phyloP scores from a whole-genome alignment of 2,888 invertebrate genomes.

The Geotrupes spiniger region DNA sequence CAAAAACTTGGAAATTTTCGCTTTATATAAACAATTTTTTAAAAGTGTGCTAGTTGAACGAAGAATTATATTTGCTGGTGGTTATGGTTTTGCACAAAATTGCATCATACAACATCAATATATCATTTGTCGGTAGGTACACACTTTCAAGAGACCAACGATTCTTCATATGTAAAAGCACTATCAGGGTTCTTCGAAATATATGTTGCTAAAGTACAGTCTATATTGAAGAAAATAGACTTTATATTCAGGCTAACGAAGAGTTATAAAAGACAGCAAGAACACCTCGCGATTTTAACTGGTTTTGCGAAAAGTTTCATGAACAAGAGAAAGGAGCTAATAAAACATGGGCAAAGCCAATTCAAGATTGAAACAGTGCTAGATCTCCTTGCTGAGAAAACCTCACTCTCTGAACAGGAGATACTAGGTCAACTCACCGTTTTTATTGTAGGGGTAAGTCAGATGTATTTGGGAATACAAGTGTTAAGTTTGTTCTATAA shows the following conservation, averaged over 20 bases:
- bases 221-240: slow-evolving; percentile 22
- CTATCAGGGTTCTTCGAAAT: slow-evolving; percentile 18
- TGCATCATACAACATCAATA: no score
- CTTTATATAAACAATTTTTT: no score
- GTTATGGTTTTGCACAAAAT: no score
- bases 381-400: slow-evolving; percentile 17
- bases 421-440: slow-evolving; percentile 27
- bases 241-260: slow-evolving; percentile 21
- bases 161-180: slow-evolving; percentile 20
- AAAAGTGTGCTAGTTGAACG: no score
- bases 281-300: slow-evolving; percentile 18
- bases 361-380: slow-evolving; percentile 14
- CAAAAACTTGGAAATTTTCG: no score
- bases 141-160: slow-evolving; percentile 16
- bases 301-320: slow-evolving; percentile 19
- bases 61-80: no score
- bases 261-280: slow-evolving; percentile 19
- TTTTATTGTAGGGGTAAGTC: slow-evolving; percentile 28
- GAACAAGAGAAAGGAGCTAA: slow-evolving; percentile 6
- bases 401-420: slow-evolving; percentile 22
- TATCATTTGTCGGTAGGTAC: no score
- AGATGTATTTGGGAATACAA: no score
- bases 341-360: slow-evolving; percentile 11
- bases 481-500: no score
- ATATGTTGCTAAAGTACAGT: slow-evolving; percentile 22